Base-by-base conservation (phyloP, 2,797 vertebrate species). In the Centropyge bicolor region DNA sequence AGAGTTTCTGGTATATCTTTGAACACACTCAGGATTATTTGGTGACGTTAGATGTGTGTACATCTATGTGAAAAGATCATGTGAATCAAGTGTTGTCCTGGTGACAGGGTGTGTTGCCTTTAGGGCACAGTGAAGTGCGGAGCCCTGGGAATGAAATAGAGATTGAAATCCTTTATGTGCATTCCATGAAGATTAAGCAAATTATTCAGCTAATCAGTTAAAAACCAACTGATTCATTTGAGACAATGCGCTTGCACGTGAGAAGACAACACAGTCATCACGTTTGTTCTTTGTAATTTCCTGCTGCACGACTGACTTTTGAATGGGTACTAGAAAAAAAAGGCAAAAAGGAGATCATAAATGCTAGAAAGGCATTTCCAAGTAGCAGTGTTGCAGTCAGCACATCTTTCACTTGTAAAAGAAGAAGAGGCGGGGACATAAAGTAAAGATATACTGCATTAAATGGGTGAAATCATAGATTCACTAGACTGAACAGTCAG, bases 11-110 rank as follows among this genome's bases (percentile, higher is more conserved):
- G 24, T 65, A 43, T 36, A 82, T 45, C 36, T 65, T 67, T 76
- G 31, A 67, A 77, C n/a, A 83, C 22, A 71, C 20, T 49, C 0
- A 20, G 56, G 48, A 72, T 69, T 64, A 41, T 81, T 56, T 68
- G 12, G 8, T 27, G 31, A 36, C 13, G 27, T 55, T 52, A 69
- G 52, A 65, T 24, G 27, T n/a, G 52, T 31, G 17, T 13, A 38
- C n/a, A 36, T 65, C 31, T 74, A 65, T 73, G 35, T 81, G 14
- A 54, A 81, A 72, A 54, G 38, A 82, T 72, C 48, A 75, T 71
- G 59, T 75, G 70, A 64, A 74, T 64, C 24, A 45, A 68, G 17
- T 35, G 20, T 20, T 71, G 51, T 43, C 45, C 45, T 74, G 22
- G 35, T 70, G 70, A 78, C 55, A 63, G 45, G 31, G 14, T 35